phyloP scores from a whole-genome alignment of 2,888 invertebrate genomes.

The Tanytarsus gracilentus region DNA sequence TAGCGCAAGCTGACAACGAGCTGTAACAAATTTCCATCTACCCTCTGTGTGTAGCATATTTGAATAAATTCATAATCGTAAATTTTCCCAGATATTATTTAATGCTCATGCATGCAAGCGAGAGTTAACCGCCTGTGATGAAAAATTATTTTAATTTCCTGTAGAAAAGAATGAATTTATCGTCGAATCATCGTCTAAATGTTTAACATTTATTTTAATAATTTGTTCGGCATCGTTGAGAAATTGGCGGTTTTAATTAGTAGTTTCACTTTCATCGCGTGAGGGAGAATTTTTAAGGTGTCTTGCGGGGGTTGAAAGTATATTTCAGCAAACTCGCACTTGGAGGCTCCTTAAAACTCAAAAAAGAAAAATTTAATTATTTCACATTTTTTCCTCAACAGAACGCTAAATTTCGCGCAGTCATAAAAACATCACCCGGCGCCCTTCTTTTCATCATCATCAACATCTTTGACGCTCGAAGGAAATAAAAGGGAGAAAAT shows the following conservation, averaged over 20 bases:
- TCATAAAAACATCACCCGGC: constrained; percentile 20
- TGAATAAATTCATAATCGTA: constrained; percentile 27
- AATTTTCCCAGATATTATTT: constrained; percentile 10
- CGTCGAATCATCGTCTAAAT: constrained; percentile 14
- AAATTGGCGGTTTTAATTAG: constrained; percentile 27
- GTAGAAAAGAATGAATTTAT: neutral
- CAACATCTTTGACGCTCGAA: neutral
- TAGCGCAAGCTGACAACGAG: constrained; percentile 27
- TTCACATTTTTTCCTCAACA: constrained; percentile 5
- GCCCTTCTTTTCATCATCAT: constrained; percentile 4
- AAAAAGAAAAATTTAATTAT: constrained; percentile 13
- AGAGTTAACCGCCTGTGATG: neutral
- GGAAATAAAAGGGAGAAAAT: neutral
- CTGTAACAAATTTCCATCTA: constrained; percentile 26
- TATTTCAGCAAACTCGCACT: no score
- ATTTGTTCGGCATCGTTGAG: neutral
- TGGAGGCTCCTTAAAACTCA: no score
- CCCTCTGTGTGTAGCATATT: neutral
- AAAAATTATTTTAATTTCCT: constrained; percentile 28
- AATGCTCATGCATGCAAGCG: neutral
- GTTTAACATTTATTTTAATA: constrained; percentile 10
- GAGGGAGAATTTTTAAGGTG: neutral
- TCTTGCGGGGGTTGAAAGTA: no score
- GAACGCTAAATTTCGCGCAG: constrained; percentile 15
- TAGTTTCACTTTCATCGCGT: constrained; percentile 15